Base-by-base conservation (phyloP, 2,888 invertebrate genomes). In the Abrostola tripartita region DNA sequence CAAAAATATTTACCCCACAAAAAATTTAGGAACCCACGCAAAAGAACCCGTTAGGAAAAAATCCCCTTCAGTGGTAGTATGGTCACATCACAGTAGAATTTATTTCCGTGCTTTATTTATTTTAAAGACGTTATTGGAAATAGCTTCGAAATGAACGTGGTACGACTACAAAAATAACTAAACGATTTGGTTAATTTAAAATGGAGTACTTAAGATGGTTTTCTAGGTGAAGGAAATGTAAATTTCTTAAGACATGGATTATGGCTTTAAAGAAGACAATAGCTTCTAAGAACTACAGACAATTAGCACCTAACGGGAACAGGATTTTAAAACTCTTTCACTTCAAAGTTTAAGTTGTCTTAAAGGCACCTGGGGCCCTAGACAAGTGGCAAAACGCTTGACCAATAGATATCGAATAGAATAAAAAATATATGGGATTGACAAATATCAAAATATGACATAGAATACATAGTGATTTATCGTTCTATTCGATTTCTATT, bases 41-140 rank as follows among this genome's bases (percentile, higher is more conserved):
- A 65, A 75, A 72, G 61, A 63, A 74, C 67, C 71, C 76, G 78
- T 72, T 73, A 59, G 49, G 24, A 47, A 75, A 81, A 80, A 76
- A 79, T 77, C 55, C 65, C 65, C 70, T 63, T 63, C 71, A 52
- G 56, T 68, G 4, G 24, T 24, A 2, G 74, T 55, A 57, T 59
- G 71, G 58, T 62, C 64, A 52, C 61, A 52, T 37, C 49, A 42
- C 59, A 36, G 49, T 49, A 35, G 57, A 52, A 38, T 8, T 37
- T 36, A 57, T 1, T n/a, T 8, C 7, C 52, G 52, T 61, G 11
- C 4, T 49, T 7, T 58, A 58, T 58, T 35, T 11, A 0, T 5
- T 44, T 5, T 0, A 0, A 0, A 0, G 4, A 24, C 24, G 24
- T 24, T 24, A 24, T 24, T 24, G 24, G 24, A 24, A 24, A 24